Conservation (phyloP, 53 echinoderm and acorn worm genomes). For the Antedon mediterranea region DNA sequence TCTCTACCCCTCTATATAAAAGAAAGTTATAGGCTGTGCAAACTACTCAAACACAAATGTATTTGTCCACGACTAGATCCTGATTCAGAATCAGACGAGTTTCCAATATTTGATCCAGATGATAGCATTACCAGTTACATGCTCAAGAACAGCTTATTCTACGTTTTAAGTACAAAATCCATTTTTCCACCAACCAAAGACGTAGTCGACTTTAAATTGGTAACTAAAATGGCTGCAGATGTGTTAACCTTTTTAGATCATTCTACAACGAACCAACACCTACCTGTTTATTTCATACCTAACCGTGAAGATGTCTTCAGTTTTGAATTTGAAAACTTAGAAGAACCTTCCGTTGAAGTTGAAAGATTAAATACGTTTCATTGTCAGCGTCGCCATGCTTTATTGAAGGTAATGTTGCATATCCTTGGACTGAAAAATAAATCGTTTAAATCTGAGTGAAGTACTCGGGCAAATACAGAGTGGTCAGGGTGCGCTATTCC, state of each 20-base stretch:
- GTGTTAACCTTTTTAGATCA: background rate
- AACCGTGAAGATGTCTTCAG: background rate
- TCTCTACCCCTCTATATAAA: background rate
- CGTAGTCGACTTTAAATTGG: background rate
- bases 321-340: background rate
- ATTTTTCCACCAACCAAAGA: background rate
- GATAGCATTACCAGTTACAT: background rate
- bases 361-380: background rate
- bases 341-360: background rate
- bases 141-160: background rate
- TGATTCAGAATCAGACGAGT: background rate
- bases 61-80: background rate
- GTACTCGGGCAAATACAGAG: no score
- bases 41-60: background rate
- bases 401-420: background rate
- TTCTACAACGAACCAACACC: background rate
- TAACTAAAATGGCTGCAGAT: background rate
- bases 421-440: background rate
- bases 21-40: background rate
- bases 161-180: background rate
- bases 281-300: background rate
- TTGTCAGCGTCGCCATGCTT: background rate
- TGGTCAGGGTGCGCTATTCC: no score
- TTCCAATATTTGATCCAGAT: background rate
- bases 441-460: no score